Conservation (phyloP, 64 coral and sea anemone genomes). For the Pocillopora damicornis region DNA sequence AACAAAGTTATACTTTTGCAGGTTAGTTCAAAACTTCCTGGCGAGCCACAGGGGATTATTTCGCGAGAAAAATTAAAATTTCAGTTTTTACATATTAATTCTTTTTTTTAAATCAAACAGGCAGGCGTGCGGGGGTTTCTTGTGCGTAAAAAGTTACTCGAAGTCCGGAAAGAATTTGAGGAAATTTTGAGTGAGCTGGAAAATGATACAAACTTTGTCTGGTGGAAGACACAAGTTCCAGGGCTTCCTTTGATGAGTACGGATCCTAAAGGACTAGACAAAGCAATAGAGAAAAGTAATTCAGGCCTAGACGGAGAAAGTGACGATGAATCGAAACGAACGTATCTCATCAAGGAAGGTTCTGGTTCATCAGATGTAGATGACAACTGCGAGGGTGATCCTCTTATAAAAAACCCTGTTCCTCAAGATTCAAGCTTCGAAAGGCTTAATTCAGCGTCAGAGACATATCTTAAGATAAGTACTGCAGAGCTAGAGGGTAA, state of each 20-base stretch:
- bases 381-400: not conserved
- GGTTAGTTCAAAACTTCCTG: slow-evolving; percentile 11
- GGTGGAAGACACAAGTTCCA: not conserved
- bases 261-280: not conserved
- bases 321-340: not conserved
- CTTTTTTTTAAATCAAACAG: not conserved
- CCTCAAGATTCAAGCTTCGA: too few species aligned
- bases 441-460: too few species aligned
- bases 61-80: not conserved
- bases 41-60: not conserved
- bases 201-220: slow-evolving; percentile 11
- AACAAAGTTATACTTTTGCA: slow-evolving; percentile 30
- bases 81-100: not conserved
- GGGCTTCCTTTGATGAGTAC: not conserved
- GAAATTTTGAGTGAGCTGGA: slow-evolving; percentile 67
- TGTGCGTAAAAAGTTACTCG: slow-evolving; percentile 33
- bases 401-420: not conserved
- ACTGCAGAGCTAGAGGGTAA: not conserved
- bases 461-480: too few species aligned
- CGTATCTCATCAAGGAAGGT: not conserved
- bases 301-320: not conserved
- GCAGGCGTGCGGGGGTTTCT: slow-evolving; percentile 43
- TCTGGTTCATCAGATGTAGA: not conserved
- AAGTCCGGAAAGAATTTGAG: slow-evolving; percentile 72
- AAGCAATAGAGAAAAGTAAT: not conserved